A percentile compares a stretch with the other conserved stretches of the same genome.
Conservation (phyloP, 2,113 vertebrate species). For the Catharus minimus region DNA sequence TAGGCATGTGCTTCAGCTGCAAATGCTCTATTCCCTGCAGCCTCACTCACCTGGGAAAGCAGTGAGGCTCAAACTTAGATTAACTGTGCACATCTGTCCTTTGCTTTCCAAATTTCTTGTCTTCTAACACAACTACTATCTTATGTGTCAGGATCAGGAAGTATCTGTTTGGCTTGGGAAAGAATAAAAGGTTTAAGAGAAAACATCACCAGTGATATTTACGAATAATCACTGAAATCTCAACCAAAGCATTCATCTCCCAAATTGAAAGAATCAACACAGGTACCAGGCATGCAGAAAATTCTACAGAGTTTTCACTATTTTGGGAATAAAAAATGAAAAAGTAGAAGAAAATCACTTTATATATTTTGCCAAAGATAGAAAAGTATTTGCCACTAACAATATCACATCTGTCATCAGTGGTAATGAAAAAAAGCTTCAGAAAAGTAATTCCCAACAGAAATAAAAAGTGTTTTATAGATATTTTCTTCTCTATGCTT, state of each 20-base stretch:
- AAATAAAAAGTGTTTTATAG: neutral
- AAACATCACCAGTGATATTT: neutral
- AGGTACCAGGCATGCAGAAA: neutral
- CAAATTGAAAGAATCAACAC: neutral
- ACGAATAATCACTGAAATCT: neutral
- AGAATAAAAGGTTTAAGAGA: neutral
- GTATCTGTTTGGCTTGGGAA: neutral
- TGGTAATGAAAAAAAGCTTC: neutral
- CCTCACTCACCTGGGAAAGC: neutral
- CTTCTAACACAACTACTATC: neutral
- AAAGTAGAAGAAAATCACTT: neutral
- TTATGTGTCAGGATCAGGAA: neutral
- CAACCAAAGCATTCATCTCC: neutral
- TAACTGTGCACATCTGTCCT: neutral
- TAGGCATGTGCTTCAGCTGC: neutral
- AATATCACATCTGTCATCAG: neutral
- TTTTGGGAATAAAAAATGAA: neutral
- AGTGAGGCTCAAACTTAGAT: neutral
- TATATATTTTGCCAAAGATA: neutral
- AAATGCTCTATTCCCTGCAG: neutral
- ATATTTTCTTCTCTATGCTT: neutral
- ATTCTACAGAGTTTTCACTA: neutral
- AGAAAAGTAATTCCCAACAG: neutral
- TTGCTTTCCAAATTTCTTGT: neutral
- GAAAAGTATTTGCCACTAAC: neutral